phyloP scores from a whole-genome alignment of 2,888 invertebrate genomes.

The Allacma fusca region DNA sequence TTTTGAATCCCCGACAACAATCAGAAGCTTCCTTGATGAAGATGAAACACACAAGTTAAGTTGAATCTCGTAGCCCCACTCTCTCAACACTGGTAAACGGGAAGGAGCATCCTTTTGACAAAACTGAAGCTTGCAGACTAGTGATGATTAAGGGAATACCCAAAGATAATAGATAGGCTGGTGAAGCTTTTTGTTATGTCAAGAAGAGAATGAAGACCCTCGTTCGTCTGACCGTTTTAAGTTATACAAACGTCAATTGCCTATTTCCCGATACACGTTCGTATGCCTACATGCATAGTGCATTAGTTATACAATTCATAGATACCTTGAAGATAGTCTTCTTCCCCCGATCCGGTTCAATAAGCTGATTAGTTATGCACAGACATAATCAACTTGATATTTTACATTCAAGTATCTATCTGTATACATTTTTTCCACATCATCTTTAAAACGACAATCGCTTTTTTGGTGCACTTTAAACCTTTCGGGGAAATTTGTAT shows the following conservation, averaged over 20 bases:
- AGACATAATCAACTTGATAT: neutral
- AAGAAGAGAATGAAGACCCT: neutral
- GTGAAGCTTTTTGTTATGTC: conserved; percentile 4
- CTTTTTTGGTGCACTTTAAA: too few species aligned
- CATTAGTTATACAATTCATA: neutral
- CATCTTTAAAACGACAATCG: too few species aligned
- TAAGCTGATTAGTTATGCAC: conserved; percentile 35
- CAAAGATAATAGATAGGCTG: neutral
- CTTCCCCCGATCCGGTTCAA: conserved; percentile 34
- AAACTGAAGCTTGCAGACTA: neutral
- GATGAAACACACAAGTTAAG: neutral
- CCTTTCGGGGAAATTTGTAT: too few species aligned
- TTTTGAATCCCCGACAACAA: neutral
- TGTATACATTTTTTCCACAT: too few species aligned
- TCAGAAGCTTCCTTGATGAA: neutral
- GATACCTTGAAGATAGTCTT: neutral
- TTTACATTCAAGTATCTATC: too few species aligned
- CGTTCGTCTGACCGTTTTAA: neutral
- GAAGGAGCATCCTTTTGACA: neutral
- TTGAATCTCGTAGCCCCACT: neutral
- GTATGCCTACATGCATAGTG: neutral
- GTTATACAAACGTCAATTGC: neutral
- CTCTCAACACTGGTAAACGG: neutral
- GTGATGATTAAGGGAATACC: neutral
- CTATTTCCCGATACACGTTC: too few species aligned